A percentile compares a stretch with the other conserved stretches of the same genome.
phyloP scores from a whole-genome alignment of 2,113 vertebrate genomes.

The Emydocephalus ijimae region DNA sequence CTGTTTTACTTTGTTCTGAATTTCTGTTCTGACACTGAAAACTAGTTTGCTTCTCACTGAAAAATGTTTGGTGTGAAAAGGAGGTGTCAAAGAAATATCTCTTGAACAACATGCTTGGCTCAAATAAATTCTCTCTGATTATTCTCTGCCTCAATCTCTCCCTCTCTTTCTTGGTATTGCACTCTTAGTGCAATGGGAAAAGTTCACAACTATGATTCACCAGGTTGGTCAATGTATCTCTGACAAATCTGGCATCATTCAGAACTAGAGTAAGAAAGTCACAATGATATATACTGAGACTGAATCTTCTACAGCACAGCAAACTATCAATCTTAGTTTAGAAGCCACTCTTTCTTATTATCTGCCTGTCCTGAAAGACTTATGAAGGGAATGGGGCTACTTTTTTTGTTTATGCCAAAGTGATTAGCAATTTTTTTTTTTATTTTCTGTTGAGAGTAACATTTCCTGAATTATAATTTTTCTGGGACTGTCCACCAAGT shows the following conservation, averaged over 20 bases:
- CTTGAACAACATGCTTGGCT: neutral
- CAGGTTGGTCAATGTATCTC: neutral
- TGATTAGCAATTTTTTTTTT: neutral
- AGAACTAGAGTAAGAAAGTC: neutral
- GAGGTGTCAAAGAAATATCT: neutral
- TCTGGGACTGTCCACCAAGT: neutral
- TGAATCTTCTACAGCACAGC: neutral
- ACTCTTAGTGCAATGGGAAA: neutral
- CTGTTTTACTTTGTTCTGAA: neutral
- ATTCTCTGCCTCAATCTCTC: neutral
- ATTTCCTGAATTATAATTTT: neutral
- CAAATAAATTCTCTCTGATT: neutral
- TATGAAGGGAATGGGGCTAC: neutral
- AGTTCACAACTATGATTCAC: neutral
- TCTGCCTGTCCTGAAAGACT: neutral
- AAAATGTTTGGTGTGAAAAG: neutral
- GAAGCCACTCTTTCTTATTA: neutral
- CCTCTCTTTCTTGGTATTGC: neutral
- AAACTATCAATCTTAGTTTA: neutral
- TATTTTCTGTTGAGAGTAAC: neutral
- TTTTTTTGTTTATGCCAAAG: neutral
- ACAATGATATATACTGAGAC: neutral
- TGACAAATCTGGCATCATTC: neutral
- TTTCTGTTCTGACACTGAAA: neutral
- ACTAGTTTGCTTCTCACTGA: neutral